phyloP scores from a whole-genome alignment of 2,113 vertebrate genomes.

The Ramphastos sulfuratus region DNA sequence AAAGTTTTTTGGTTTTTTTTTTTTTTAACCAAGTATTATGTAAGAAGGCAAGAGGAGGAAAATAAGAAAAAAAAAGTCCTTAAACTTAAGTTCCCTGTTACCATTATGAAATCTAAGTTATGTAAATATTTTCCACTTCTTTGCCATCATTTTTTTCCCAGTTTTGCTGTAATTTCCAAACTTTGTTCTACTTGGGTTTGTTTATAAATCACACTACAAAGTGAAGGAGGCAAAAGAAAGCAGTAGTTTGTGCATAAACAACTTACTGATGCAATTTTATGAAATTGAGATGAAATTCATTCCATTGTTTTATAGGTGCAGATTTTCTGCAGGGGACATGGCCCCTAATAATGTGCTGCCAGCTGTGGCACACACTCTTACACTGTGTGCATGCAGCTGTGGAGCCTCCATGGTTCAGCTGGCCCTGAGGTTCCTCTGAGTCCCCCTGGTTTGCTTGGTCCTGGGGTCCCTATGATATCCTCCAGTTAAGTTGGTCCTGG shows the following conservation, averaged over 20 bases:
- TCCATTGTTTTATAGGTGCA: neutral
- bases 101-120: neutral
- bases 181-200: neutral
- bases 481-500: too few species aligned
- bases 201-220: neutral
- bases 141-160: neutral
- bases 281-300: neutral
- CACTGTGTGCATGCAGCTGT: neutral
- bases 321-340: neutral
- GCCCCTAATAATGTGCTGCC: rapidly evolving
- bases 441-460: neutral
- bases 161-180: neutral
- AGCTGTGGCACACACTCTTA: neutral
- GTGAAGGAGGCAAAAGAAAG: neutral
- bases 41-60: neutral
- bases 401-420: neutral
- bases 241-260: neutral
- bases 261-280: neutral
- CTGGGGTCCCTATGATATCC: too few species aligned
- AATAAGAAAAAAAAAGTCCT: neutral
- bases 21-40: neutral
- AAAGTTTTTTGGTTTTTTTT: neutral
- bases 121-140: neutral
- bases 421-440: neutral
- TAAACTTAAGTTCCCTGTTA: neutral